Base-by-base conservation (phyloP, 2,113 vertebrate genomes). In the Sclerurus mexicanus region DNA sequence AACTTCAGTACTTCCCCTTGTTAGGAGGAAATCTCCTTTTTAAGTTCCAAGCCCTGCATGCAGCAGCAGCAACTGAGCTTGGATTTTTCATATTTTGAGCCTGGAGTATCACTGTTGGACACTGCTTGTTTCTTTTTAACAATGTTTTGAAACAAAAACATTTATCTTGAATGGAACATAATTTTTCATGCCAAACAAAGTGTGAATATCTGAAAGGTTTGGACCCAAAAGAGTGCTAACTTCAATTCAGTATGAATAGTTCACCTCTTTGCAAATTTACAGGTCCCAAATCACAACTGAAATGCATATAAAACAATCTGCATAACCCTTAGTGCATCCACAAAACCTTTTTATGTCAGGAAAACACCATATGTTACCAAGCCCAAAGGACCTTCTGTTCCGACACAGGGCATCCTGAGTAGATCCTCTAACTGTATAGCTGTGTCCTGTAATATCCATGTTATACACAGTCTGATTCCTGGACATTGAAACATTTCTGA, bases 101-200 rank as follows among this genome's bases (percentile, higher is more conserved):
- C 55, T 4, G 7, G 16, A 95, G 8, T 44, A 52, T 81, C 60
- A 39, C 55, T 66, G 49, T 33, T 69, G 67, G 50, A 50, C 25
- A 17, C 10, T 30, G 22, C 15, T 72, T 87, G 28, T 27, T 88
- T 83, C 80, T 66, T 52, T 59, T 86, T 55, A 67, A 0, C 6
- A 62, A 67, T 7, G 7, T 33, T 81, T 89, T 35, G 63, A 63
- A 89, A 87, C 15, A 85, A 91, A 93, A 91, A 47, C 9, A 53
- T 79, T 93, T 84, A 42, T 77, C 72, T 90, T 86, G 67, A 76
- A 50, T 35, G 58, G 77, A 87, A 46, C 46, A 52, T 19, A 60
- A 63, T 1, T 0, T 66, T 91, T 90, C 55, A 46, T 59, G 39
- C 7, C 30, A 82, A 87, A 69, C 3, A 4, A 82, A 88, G n/a